Evolutionary conservation across 2,797 vertebrate genomes (phyloP), one percentile per base, ranked within the genome.

Genomic region (Danio albolineatus): DNA sequence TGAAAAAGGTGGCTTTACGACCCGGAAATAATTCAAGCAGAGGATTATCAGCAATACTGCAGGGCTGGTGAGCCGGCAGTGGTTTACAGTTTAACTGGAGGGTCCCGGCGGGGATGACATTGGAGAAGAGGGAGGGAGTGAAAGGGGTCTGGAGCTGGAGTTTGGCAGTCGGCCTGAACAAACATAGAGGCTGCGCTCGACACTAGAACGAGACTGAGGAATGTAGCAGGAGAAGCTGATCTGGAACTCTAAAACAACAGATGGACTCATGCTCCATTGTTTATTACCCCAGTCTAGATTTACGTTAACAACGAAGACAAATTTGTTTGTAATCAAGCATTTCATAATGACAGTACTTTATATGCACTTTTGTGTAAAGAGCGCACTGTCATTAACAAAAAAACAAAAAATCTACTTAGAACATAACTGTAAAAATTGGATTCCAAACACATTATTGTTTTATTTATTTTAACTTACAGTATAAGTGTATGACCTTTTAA

Each of bases 1-100:
- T 41, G 39, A 54, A 76, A 81, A 82, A 86, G 86, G 84, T 86
- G 69, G 73, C 83, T 80, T 61, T 77, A 85, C 82, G 88, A 94
- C 92, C 93, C 93, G 93, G 93, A 94, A 93, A 93, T 89, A 93
- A 93, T 95, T 93, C 89, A 86, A 85, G 81, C 80, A 17, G 85
- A 81, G 78, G 83, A 87, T 92, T 87, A 91, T 92, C 88, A 87
- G 92, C 91, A 92, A 94, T 93, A 91, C 61, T 62, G 87, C 86
- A 69, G 17, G 84, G 88, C 91, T 88, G 86, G 85, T 88, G 83
- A 85, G 78, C 64, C 69, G 46, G 87, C 82, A 86, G 82, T 73
- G 89, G 90, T 92, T 94, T 92, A 92, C 89, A 88, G 89, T 92
- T 88, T 88, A 91, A 93, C 86, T 89, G 78, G 81, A 85, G 83